phyloP scores from a whole-genome alignment of 2,797 vertebrate species.

The Galaxias olidus region DNA sequence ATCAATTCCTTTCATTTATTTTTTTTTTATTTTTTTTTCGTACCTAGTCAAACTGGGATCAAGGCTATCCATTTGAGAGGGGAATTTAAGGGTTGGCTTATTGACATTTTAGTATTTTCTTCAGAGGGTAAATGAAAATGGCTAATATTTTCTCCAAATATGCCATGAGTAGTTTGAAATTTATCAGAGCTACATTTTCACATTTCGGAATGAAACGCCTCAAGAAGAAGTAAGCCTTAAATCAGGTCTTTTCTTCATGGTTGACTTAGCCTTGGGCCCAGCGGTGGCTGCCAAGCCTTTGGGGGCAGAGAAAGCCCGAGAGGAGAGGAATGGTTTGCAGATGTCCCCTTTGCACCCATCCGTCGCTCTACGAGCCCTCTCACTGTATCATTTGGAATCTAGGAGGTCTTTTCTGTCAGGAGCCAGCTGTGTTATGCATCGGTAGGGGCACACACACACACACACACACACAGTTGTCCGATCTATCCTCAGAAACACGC shows the following conservation, averaged over 20 bases:
- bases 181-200: too few species aligned
- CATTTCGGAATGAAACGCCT: too few species aligned
- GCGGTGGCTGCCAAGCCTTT: background rate
- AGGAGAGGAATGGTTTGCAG: slow-evolving; percentile 37
- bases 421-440: slow-evolving; percentile 11
- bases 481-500: slow-evolving; percentile 16
- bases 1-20: too few species aligned
- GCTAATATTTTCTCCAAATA: too few species aligned
- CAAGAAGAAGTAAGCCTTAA: too few species aligned
- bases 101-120: too few species aligned
- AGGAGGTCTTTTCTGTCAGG: slow-evolving; percentile 6
- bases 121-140: too few species aligned
- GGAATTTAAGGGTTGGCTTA: too few species aligned
- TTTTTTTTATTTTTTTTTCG: too few species aligned
- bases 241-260: background rate
- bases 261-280: background rate
- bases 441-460: slow-evolving; percentile 6
- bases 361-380: slow-evolving; percentile 9
- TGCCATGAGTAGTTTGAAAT: too few species aligned
- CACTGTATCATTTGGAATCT: slow-evolving; percentile 15
- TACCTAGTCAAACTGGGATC: too few species aligned
- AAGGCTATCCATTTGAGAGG: too few species aligned
- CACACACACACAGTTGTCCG: slow-evolving; percentile 13
- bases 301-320: background rate
- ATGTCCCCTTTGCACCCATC: slow-evolving; percentile 26